Conservation (phyloP, 2,113 vertebrate species). For the Menura novaehollandiae region DNA sequence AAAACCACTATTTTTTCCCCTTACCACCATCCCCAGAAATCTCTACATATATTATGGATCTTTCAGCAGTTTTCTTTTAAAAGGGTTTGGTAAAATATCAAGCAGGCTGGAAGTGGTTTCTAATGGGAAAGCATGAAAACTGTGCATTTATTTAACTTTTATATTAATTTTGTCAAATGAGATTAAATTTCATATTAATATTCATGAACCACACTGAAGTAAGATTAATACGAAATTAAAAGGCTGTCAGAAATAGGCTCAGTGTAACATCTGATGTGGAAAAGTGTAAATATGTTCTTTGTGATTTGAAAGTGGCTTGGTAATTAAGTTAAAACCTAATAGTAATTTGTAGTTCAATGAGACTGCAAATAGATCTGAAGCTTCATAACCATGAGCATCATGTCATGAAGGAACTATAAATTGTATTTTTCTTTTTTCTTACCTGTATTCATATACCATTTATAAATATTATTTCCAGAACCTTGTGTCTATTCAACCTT, state of each 20-base stretch:
- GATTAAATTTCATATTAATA: not conserved
- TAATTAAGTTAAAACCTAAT: not conserved
- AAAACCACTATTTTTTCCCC: not conserved
- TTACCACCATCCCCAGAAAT: not conserved
- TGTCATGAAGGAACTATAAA: not conserved
- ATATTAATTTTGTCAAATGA: not conserved
- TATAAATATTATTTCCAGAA: not conserved
- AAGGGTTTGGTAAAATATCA: not conserved
- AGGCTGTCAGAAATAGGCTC: not conserved
- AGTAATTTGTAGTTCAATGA: not conserved
- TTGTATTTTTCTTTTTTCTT: not conserved
- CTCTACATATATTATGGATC: not conserved
- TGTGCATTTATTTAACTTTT: not conserved
- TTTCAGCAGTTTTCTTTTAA: not conserved
- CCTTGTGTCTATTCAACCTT: not conserved
- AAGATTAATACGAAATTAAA: not conserved
- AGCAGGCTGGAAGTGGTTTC: not conserved
- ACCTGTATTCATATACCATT: not conserved
- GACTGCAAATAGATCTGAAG: not conserved
- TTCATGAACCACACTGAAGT: not conserved
- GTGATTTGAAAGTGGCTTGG: not conserved
- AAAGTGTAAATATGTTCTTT: not conserved
- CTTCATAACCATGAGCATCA: not conserved
- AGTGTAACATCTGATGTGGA: not conserved
- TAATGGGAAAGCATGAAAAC: not conserved